phyloP scores from a whole-genome alignment of 2,113 vertebrate genomes.

The Mus pahari region DNA sequence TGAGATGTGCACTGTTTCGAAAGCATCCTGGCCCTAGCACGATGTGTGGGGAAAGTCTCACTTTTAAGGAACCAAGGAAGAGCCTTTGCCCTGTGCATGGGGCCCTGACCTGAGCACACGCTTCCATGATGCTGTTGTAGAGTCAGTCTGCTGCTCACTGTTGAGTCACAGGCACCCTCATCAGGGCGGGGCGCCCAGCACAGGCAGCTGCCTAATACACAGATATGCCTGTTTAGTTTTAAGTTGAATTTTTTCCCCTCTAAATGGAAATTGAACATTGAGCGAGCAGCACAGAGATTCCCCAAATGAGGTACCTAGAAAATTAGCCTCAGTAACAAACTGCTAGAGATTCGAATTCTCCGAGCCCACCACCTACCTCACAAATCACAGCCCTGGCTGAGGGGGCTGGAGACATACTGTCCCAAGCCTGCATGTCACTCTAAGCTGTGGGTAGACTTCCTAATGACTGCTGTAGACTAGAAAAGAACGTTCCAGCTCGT shows the following conservation, averaged over 20 bases:
- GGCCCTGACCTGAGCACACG: neutral
- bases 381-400: neutral
- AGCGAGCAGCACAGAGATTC: neutral
- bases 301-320: neutral
- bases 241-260: neutral
- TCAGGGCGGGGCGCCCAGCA: neutral
- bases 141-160: neutral
- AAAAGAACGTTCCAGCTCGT: neutral
- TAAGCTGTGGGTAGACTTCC: neutral
- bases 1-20: neutral
- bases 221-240: rapidly evolving
- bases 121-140: neutral
- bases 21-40: neutral
- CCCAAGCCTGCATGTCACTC: neutral
- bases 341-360: neutral
- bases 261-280: conserved; percentile 4
- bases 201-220: neutral
- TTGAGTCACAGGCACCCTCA: rapidly evolving
- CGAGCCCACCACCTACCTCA: neutral
- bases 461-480: neutral
- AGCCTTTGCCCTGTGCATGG: neutral
- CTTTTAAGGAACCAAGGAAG: neutral
- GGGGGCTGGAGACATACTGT: neutral
- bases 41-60: neutral
- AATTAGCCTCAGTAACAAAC: neutral